These are phyloP conservation scores for Pica pica DNA, from an alignment of 2,113 vertebrate species.

Conservation along the genomic window DNA sequence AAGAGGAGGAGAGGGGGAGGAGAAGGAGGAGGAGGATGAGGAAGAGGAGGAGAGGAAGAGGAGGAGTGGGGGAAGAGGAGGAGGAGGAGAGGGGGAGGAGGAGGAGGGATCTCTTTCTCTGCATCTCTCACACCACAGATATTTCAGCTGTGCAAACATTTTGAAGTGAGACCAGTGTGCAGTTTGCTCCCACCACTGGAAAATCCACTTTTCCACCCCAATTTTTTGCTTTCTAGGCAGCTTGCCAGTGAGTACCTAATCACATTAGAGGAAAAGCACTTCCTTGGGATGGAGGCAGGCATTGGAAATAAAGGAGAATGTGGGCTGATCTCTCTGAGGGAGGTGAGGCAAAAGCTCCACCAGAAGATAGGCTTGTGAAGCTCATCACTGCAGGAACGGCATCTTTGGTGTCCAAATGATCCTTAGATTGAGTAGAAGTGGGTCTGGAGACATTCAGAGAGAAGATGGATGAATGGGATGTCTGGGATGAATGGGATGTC, in stretches of 20 bases:
- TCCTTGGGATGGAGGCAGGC: neutral
- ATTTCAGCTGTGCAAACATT: neutral
- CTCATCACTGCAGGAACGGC: neutral
- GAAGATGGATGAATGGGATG: neutral
- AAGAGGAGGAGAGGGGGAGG: neutral
- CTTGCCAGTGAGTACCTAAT: conserved; percentile 6
- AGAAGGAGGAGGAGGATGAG: too few relatives aligned
- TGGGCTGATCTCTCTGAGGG: neutral
- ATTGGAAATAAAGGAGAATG: neutral
- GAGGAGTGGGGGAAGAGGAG: neutral
- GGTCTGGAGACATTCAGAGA: neutral
- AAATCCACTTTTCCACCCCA: conserved; percentile 45
- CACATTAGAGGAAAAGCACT: neutral
- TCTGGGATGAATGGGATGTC: neutral
- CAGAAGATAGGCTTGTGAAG: neutral
- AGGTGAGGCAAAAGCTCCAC: neutral
- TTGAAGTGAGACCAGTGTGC: neutral
- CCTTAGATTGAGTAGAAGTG: neutral
- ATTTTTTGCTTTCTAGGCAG: conserved; percentile 13
- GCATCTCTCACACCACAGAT: neutral
- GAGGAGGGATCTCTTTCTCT: neutral
- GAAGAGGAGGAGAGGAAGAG: neutral
- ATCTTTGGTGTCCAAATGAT: neutral
- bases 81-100: neutral
- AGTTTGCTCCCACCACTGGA: neutral